Evolutionary conservation across 2,888 invertebrate species (phyloP), one percentile per base, ranked within the genome.

Genomic region (Drosophila percnosoma): DNA sequence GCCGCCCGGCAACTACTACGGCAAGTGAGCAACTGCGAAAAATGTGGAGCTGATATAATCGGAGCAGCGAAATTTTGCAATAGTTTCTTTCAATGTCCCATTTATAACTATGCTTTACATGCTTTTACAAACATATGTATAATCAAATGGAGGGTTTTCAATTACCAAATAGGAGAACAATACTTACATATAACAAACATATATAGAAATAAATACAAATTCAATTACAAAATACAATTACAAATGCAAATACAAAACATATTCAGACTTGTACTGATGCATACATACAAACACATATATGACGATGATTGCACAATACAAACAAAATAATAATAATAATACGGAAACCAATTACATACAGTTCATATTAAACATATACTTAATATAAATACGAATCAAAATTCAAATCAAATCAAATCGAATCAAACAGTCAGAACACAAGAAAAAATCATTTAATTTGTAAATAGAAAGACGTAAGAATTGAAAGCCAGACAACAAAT

Each of bases 1-100:
- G 68, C 75, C 92, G 21, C 91, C 93, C 52, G 83, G 81, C 24
- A 83, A 73, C 60, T 87, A 91, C 61, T 89, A 91, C 8, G 89
- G 88, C 58, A 86, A 80, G 33, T 70, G 15, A 49, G 13, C 58
- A 15, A 2, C n/a, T 7, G 13, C 8, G 15, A 4, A 4, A 6
- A 45, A 24, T 24, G 7, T 24, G 24, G 15, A 45, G 8, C 45
- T 45, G 8, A 45, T 45, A 24, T 7, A 45, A 15, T 45, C 53
- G n/a, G 36, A 31, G 36, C 53, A 18, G 33, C 38, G 11, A 33
- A 13, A 13, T 29, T 40, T 57, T 53, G 13, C 27, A 40, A 36
- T 15, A 52, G 52, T 33, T 40, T 69, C 33, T 54, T 48, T 51
- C 68, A 68, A 59, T 60, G 54, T 69, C 7, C 33, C 21, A 24